A percentile compares a stretch with the other conserved stretches of the same genome.
Conservation (phyloP, 2,113 vertebrate species). For the Epinephelus cyanopodus region DNA sequence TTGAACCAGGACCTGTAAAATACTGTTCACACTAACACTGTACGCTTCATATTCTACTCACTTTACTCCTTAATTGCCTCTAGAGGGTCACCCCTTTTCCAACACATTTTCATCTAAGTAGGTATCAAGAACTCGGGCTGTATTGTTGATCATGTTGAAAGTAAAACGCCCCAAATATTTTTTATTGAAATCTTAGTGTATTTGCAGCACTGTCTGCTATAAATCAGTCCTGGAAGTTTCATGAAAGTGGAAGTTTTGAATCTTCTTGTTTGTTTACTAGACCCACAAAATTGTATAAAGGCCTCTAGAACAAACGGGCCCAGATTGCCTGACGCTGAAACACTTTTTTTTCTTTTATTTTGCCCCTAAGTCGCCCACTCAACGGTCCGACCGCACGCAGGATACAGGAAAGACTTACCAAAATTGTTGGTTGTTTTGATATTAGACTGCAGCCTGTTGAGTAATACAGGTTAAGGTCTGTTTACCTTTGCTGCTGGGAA, state of each 20-base stretch:
- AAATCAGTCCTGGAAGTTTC: constrained; percentile 3
- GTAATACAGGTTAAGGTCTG: constrained; percentile 70
- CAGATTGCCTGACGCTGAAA: constrained; percentile 41
- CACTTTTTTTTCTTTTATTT: constrained; percentile 16
- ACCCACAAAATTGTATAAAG: constrained; percentile 23
- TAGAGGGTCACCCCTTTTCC: constrained; percentile 45
- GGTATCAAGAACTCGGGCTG: constrained; percentile 26
- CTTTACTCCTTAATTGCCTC: constrained; percentile 26
- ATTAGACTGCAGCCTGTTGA: constrained; percentile 62
- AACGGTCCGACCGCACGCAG: constrained; percentile 27
- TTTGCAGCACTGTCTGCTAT: constrained; percentile 1
- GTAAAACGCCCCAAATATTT: constrained; percentile 9
- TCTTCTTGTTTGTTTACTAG: constrained; percentile 3
- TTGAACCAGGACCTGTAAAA: constrained; percentile 44
- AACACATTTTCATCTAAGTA: constrained; percentile 19
- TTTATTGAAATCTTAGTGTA: constrained; percentile 16
- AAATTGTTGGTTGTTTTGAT: constrained; percentile 67
- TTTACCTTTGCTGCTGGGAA: constrained; percentile 77
- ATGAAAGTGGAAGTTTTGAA: constrained; percentile 3
- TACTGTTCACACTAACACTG: constrained; percentile 8
- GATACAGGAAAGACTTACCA: constrained; percentile 25
- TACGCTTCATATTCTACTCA: constrained; percentile 20
- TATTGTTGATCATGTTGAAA: constrained; percentile 21
- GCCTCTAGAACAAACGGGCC: constrained; percentile 42
- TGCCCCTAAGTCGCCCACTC: constrained; percentile 1